A percentile compares a stretch with the other conserved stretches of the same genome.
Evolutionary conservation across 2,888 invertebrate genomes (phyloP).

Genomic region (Leptopilina drosophilae): DNA sequence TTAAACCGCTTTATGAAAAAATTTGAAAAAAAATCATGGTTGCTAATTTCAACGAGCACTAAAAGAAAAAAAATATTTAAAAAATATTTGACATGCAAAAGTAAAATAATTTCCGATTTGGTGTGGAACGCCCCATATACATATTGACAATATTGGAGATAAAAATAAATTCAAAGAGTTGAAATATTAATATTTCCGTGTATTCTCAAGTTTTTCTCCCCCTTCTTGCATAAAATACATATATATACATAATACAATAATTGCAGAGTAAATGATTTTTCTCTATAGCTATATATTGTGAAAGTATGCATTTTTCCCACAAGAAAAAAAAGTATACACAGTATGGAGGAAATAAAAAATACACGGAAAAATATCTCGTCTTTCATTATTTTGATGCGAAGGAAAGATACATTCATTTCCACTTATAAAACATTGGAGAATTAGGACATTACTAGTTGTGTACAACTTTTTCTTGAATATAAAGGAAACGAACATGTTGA

Average conservation of each 20-base stretch:
- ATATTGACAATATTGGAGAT: conserved; percentile 3
- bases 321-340: conserved; percentile 1
- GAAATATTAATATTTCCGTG: conserved; percentile 19
- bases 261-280: not conserved
- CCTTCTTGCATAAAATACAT: too few relatives aligned
- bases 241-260: not conserved
- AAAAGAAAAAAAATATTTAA: too few relatives aligned
- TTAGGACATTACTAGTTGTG: conserved; percentile 12
- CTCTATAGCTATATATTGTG: conserved; percentile 14
- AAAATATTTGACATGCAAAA: too few relatives aligned
- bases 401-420: conserved; percentile 10
- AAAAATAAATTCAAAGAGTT: not conserved
- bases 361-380: not conserved
- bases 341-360: too few relatives aligned
- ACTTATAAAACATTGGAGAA: conserved; percentile 25
- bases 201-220: too few relatives aligned
- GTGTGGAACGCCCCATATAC: too few relatives aligned
- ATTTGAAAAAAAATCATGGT: too few relatives aligned
- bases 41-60: too few relatives aligned
- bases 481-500: conserved; percentile 22
- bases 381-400: conserved; percentile 13
- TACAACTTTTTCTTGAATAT: conserved; percentile 33
- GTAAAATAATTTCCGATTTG: too few relatives aligned
- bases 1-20: too few relatives aligned
- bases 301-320: not conserved